Conservation (phyloP, 2,888 invertebrate genomes). For the Rhamnusium bicolor region DNA sequence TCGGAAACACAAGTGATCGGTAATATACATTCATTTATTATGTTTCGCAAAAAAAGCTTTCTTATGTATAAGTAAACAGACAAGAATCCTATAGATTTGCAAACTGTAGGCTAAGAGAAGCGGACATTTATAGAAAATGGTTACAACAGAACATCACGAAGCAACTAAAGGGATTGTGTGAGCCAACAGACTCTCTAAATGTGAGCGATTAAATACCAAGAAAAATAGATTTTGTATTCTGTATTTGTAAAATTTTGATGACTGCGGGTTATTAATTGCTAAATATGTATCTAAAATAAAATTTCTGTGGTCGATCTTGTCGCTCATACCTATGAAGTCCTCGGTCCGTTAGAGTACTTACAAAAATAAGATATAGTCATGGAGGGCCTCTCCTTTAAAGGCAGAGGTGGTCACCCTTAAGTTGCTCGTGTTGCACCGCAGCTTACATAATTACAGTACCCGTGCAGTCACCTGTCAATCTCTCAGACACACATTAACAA, state of each 20-base stretch:
- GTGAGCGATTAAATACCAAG: not conserved
- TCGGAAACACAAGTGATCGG: constrained; percentile 62
- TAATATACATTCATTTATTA: constrained; percentile 61
- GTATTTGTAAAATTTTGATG: constrained; percentile 13
- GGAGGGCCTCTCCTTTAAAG: constrained; percentile 32
- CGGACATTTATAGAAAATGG: constrained; percentile 67
- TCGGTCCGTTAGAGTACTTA: constrained; percentile 30
- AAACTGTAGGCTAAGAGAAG: constrained; percentile 67
- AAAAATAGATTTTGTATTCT: not conserved
- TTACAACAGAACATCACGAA: constrained; percentile 36
- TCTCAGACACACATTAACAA: constrained; percentile 61
- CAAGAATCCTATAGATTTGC: constrained; percentile 66
- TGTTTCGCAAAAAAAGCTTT: constrained; percentile 63
- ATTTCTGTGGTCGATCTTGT: not conserved
- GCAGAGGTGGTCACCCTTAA: constrained; percentile 29
- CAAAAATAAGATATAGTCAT: constrained; percentile 48
- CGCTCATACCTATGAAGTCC: not conserved
- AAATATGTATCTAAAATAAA: constrained; percentile 15
- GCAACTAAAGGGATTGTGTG: constrained; percentile 33
- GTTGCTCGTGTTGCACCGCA: constrained; percentile 36
- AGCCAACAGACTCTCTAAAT: constrained; percentile 13
- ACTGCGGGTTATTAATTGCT: not conserved
- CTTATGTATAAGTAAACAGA: constrained; percentile 61
- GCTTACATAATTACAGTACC: constrained; percentile 59
- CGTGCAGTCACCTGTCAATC: constrained; percentile 69